Evolutionary conservation across 2,888 invertebrate genomes (phyloP).

Genomic region (Lacanobia wlatinum): DNA sequence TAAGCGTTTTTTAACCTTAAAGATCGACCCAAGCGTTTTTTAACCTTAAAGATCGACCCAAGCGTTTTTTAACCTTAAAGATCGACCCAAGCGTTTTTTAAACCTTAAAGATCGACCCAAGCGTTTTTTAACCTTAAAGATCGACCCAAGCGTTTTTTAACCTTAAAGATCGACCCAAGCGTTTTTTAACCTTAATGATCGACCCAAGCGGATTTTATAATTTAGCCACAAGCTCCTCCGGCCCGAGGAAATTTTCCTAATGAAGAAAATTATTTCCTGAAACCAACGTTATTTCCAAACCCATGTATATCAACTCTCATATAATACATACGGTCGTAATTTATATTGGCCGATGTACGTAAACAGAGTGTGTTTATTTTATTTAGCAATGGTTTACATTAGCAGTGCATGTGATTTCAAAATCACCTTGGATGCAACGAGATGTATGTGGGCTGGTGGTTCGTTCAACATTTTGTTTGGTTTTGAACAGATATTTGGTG

Average conservation of each 20-base stretch:
- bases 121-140: no score
- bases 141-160: no score
- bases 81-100: no score
- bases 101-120: no score
- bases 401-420: constrained; percentile 75
- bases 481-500: constrained; percentile 19
- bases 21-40: no score
- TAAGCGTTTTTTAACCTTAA: no score
- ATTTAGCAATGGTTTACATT: constrained; percentile 78
- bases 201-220: no score
- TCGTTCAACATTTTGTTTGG: constrained; percentile 37
- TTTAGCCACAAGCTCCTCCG: no score
- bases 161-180: no score
- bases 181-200: no score
- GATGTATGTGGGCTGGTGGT: constrained; percentile 64
- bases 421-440: constrained; percentile 75
- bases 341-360: constrained; percentile 68
- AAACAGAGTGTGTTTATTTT: constrained; percentile 74
- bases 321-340: constrained; percentile 57
- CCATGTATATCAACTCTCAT: constrained; percentile 42
- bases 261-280: constrained; percentile 28
- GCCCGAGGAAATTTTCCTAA: background rate
- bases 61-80: no score
- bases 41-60: no score
- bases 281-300: constrained; percentile 39